phyloP scores from a whole-genome alignment of 2,888 invertebrate genomes.

The Homarus gammarus region DNA sequence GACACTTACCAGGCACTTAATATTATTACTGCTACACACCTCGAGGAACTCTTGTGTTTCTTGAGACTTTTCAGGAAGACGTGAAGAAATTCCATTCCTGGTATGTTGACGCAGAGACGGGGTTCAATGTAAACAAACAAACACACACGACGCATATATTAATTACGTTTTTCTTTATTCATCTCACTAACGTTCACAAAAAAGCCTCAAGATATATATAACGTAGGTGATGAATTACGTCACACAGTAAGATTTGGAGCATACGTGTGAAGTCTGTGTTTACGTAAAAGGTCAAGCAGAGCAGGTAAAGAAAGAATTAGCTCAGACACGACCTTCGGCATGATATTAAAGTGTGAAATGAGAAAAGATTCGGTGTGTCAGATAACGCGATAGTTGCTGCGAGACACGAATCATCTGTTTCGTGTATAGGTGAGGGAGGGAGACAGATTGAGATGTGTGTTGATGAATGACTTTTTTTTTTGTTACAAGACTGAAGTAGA shows the following conservation, averaged over 20 bases:
- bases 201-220: not conserved
- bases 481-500: no score
- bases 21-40: not conserved
- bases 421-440: not conserved
- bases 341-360: conserved; percentile 12
- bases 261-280: not conserved
- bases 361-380: not conserved
- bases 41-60: not conserved
- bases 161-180: not conserved
- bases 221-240: not conserved
- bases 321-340: not conserved
- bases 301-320: not conserved
- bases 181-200: not conserved
- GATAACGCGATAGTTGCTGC: not conserved
- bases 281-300: not conserved
- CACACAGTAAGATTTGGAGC: not conserved
- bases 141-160: not conserved
- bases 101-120: not conserved
- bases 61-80: not conserved
- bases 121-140: not conserved
- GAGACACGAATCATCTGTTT: not conserved
- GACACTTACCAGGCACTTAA: not conserved
- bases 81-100: no score
- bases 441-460: not conserved
- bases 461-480: no score